Evolutionary conservation across 2,113 vertebrate species (phyloP).

Genomic region (Aleadryas rufinucha): DNA sequence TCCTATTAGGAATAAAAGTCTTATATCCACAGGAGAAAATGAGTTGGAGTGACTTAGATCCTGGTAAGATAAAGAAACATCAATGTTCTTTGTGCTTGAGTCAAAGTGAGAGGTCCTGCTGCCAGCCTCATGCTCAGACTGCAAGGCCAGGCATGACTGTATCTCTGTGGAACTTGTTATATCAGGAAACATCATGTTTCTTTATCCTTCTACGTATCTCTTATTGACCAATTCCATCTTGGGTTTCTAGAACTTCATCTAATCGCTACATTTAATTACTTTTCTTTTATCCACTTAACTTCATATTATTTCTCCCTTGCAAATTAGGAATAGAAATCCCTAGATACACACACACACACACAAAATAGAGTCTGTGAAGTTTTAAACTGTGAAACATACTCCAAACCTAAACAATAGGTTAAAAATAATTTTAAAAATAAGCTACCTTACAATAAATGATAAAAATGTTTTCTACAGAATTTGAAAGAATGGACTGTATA

Average conservation of each 20-base stretch:
- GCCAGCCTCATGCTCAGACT: neutral
- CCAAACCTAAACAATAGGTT: slow-evolving; percentile 1
- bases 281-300: slow-evolving; percentile 1
- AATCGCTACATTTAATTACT: slow-evolving; percentile 9
- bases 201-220: neutral
- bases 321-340: neutral
- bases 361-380: neutral
- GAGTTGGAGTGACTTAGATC: neutral
- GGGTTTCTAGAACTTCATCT: neutral
- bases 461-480: slow-evolving; percentile 31
- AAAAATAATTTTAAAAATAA: neutral
- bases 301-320: neutral
- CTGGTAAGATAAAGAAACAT: neutral
- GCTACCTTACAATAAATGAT: slow-evolving; percentile 22
- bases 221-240: neutral
- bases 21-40: neutral
- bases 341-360: neutral
- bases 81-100: neutral
- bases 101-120: neutral
- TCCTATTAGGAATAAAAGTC: neutral
- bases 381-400: neutral
- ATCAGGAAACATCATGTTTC: neutral
- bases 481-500: slow-evolving; percentile 71
- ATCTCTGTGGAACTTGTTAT: neutral
- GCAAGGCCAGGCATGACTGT: neutral